Base-by-base conservation (phyloP, 37 sponge, comb jelly and placozoan species). In the Aplysina aerophoba region DNA sequence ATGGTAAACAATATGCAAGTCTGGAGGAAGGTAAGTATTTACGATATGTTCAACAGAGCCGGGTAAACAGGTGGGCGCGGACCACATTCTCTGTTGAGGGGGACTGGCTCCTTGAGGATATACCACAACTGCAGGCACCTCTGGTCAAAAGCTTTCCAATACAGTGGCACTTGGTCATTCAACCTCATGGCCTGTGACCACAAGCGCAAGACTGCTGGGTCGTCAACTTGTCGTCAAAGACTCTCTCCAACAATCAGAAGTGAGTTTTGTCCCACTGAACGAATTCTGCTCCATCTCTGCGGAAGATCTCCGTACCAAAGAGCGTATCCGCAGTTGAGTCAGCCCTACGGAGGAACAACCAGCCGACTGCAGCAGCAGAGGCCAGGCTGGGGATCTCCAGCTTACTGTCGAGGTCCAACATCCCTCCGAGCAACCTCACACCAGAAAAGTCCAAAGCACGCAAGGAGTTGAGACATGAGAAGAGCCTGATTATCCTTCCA, bases 351-450 rank as follows among this genome's bases (percentile, higher is more conserved):
- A 58, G 59, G 59, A 58, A 20, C 59, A 58, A 58, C 59, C 59
- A 58, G 59, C 17, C 59, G 59, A 58, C 19, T 58, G 59, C 59
- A 20, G 19, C 59, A 58, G 59, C 59, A 58, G 59, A 58, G 59
- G 59, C 59, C 59, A 58, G 59, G 59, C 59, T 58, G 59, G 19
- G 59, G 59, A 58, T 58, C 59, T 58, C 59, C 59, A 58, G 59
- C 59, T n/a, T n/a, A n/a, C n/a, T n/a, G n/a, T n/a, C n/a, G n/a
- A n/a, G n/a, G n/a, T n/a, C n/a, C n/a, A n/a, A n/a, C n/a, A n/a
- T n/a, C n/a, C n/a, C n/a, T n/a, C n/a, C n/a, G n/a, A n/a, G n/a
- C n/a, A n/a, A n/a, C n/a, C n/a, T n/a, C n/a, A n/a, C n/a, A n/a
- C n/a, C n/a, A n/a, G n/a, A n/a, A n/a, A n/a, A n/a, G n/a, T n/a